A percentile compares a stretch with the other conserved stretches of the same genome.
Conservation (phyloP, 2,888 invertebrate species). For the Notocelia uddmanniana region DNA sequence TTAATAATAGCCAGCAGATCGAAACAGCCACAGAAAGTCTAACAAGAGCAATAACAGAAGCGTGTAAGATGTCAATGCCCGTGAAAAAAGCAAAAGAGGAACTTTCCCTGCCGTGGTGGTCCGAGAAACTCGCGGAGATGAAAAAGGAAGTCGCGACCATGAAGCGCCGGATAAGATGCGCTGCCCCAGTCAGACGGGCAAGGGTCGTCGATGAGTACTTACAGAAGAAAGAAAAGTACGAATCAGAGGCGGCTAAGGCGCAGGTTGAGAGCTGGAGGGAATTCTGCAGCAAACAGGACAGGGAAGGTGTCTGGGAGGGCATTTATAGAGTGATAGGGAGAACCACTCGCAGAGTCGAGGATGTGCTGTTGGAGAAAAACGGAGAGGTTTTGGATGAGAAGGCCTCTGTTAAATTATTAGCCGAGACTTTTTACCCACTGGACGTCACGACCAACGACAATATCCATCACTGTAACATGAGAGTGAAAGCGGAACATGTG, state of each 20-base stretch:
- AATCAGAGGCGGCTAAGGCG: neutral
- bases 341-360: neutral
- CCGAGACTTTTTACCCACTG: conserved; percentile 31
- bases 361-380: neutral
- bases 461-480: neutral
- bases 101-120: conserved; percentile 14
- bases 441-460: neutral
- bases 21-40: neutral
- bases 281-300: neutral
- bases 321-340: neutral
- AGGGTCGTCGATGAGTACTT: conserved; percentile 10
- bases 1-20: neutral
- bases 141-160: neutral
- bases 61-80: neutral
- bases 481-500: neutral
- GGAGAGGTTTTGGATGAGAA: neutral
- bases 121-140: conserved; percentile 10
- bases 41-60: neutral
- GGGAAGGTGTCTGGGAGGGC: neutral
- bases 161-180: too few species aligned
- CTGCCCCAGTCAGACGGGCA: neutral
- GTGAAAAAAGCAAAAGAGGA: neutral
- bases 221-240: neutral
- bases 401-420: conserved; percentile 10
- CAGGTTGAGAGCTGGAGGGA: conserved; percentile 14